A percentile compares a stretch with the other conserved stretches of the same genome.
Conservation (phyloP, 1,140 invertebrate genomes). For the Leptinotarsa texana region DNA sequence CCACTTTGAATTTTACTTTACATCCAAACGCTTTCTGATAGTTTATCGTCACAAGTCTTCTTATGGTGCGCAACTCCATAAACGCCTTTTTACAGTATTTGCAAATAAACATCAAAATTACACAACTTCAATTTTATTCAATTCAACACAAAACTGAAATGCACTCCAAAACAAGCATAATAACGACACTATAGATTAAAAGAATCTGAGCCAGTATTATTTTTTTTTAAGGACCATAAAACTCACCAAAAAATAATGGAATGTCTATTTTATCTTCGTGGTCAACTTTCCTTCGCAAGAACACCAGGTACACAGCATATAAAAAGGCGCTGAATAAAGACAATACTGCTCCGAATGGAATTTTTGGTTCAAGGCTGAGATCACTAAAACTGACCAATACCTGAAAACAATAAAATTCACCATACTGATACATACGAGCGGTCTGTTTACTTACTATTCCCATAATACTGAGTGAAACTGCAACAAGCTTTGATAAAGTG, state of each 20-base stretch:
- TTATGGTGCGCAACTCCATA: no score
- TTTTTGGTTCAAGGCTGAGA: conserved; percentile 60
- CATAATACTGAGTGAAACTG: conserved; percentile 75
- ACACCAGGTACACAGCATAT: conserved; percentile 83
- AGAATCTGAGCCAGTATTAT: no score
- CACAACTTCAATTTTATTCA: no score
- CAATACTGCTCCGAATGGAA: conserved; percentile 75
- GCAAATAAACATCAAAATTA: no score
- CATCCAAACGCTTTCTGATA: no score
- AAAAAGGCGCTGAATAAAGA: conserved; percentile 81
- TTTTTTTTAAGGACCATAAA: no score
- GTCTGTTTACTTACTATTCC: conserved; percentile 69
- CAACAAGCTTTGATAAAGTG: conserved; percentile 79
- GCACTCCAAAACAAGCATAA: no score
- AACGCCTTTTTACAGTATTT: no score
- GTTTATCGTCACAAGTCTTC: no score
- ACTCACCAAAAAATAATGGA: conserved; percentile 85
- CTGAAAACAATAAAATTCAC: conserved; percentile 54
- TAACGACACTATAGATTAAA: no score
- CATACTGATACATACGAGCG: background rate
- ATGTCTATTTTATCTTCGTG: conserved; percentile 88
- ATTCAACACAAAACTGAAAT: no score
- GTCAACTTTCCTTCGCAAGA: conserved; percentile 78
- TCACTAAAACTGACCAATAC: conserved; percentile 74
- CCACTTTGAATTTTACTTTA: no score